Conservation (phyloP, 2,797 vertebrate genomes). For the Lophotriccus pileatus region DNA sequence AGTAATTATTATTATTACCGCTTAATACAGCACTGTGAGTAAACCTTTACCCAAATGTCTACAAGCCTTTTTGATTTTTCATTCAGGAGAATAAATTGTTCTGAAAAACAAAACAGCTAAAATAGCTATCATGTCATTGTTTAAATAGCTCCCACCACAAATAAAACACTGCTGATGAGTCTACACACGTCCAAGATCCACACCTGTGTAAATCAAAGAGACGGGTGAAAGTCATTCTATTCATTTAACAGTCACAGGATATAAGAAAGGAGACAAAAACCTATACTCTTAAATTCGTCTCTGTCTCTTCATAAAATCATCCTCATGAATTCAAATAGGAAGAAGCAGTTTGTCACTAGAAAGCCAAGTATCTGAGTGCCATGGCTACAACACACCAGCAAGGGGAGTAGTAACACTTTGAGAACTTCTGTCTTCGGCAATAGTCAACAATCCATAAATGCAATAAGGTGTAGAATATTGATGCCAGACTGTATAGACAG, state of each 20-base stretch:
- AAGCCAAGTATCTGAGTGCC: conserved; percentile 10
- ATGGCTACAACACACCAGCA: conserved; percentile 70
- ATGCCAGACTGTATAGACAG: background rate
- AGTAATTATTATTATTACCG: background rate
- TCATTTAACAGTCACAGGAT: background rate
- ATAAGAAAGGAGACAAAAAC: background rate
- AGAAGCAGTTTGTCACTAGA: background rate
- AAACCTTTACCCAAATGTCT: background rate
- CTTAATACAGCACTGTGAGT: background rate
- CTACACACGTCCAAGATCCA: background rate
- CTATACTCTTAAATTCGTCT: background rate
- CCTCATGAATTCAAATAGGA: background rate
- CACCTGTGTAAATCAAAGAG: accelerated
- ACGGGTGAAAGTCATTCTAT: background rate
- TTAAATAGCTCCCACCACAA: background rate
- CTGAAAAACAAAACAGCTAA: background rate
- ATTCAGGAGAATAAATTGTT: background rate
- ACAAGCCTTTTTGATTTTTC: background rate
- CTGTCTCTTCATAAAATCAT: background rate
- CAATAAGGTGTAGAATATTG: background rate
- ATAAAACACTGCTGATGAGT: background rate
- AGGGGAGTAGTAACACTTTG: conserved; percentile 78
- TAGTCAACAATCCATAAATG: background rate
- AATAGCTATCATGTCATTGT: background rate
- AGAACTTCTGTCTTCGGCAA: conserved; percentile 18